Base-by-base conservation (phyloP, 2,888 invertebrate genomes). In the Apotomis turbidana region DNA sequence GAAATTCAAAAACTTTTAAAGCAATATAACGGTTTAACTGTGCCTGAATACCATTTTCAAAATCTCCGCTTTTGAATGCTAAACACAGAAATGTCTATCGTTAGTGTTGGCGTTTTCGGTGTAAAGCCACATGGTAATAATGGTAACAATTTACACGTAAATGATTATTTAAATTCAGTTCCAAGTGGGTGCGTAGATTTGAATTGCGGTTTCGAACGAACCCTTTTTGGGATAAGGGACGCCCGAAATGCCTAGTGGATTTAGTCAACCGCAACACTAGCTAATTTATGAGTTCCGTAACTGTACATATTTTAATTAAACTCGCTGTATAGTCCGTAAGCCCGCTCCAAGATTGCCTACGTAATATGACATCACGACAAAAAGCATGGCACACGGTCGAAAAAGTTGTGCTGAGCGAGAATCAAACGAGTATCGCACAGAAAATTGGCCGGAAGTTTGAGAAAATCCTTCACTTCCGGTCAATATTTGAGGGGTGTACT, bases 91-190 rank as follows among this genome's bases (percentile, higher is more conserved):
- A 49, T 49, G 49, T 49, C 5, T 44, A 44, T 44, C 49, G 9
- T 49, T 49, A 49, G 49, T 9, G 9, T 49, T 49, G 10, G 1
- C 49, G 49, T 44, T 44, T 44, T 44, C 44, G 8, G 44, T 44
- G 8, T 15, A n/a, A 10, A 62, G 12, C 3, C 51, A 55, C 38
- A 36, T 27, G 49, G 27, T 9, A 49, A 61, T 46, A 12, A 15
- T 52, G 54, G 41, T 55, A 36, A 67, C 57, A 54, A 51, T 41
- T 41, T 67, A n/a, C 4, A 41, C 38, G 12, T 15, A 15, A 49
- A 70, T 38, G 70, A 66, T 54, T 66, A 59, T 71, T 62, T 55
- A 54, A 60, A 64, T 70, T 60, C 41, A 60, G 15, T 66, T 57
- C n/a, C 57, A 44, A 64, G 58, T 51, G 52, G 27, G 63, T 52